phyloP scores from a whole-genome alignment of 2,797 vertebrate species.

The Otus scops region DNA sequence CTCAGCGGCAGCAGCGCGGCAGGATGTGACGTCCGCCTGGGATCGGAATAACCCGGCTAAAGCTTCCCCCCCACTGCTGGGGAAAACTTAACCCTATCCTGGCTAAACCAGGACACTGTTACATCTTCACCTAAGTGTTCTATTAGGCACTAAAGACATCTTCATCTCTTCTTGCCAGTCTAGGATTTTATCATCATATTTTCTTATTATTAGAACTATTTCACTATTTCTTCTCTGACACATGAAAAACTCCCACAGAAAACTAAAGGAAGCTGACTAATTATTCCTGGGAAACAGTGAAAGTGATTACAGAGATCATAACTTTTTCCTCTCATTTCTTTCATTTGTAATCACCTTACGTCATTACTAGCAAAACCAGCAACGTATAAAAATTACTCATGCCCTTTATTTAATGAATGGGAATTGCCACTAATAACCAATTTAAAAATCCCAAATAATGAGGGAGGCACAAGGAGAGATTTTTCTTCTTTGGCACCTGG shows the following conservation, averaged over 20 bases:
- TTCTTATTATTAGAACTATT: not conserved
- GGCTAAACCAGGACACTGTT: not conserved
- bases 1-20: too few relatives aligned
- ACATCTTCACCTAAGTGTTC: not conserved
- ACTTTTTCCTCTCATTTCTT: not conserved
- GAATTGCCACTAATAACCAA: not conserved
- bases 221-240: not conserved
- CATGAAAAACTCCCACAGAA: not conserved
- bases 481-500: not conserved
- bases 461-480: not conserved
- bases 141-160: not conserved
- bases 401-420: not conserved
- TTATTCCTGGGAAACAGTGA: not conserved
- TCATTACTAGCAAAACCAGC: not conserved
- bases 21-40: too few relatives aligned
- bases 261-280: conserved; percentile 7
- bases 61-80: too few relatives aligned
- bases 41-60: too few relatives aligned
- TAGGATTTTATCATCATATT: not conserved
- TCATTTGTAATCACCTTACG: not conserved
- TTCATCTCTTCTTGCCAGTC: not conserved
- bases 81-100: too few relatives aligned
- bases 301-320: not conserved
- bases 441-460: not conserved
- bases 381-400: not conserved